Percentiles rank a stretch among this genome's conserved stretches.
Evolutionary conservation across 2,888 invertebrate species (phyloP).

Genomic region (Disparrhopalites patrizii): DNA sequence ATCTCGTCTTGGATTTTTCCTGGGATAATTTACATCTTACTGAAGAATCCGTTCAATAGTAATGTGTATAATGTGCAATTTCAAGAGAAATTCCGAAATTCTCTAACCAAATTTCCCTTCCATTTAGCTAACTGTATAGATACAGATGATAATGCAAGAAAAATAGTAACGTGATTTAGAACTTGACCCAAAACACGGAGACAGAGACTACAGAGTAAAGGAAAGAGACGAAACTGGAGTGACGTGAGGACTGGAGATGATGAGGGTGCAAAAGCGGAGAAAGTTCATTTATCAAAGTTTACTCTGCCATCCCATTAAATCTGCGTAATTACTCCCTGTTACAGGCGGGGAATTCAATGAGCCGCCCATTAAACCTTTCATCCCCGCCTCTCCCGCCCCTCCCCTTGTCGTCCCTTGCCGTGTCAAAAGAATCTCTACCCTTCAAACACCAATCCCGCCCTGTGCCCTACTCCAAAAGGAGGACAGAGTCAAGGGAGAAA

Average conservation of each 20-base stretch:
- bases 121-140: neutral
- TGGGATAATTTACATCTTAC: no score
- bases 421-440: no score
- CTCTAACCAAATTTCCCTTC: neutral
- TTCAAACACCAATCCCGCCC: no score
- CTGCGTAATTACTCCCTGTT: constrained; percentile 18
- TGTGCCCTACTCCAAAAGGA: no score
- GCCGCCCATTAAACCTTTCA: neutral
- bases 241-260: neutral
- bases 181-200: neutral
- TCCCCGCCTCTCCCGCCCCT: neutral
- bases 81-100: neutral
- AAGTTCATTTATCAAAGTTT: constrained; percentile 25
- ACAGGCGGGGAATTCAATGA: constrained; percentile 16
- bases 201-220: neutral
- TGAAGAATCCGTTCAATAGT: no score
- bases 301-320: constrained; percentile 20
- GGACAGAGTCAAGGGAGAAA: no score
- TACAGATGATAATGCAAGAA: neutral
- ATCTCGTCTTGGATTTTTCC: no score
- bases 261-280: neutral
- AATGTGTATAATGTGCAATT: no score
- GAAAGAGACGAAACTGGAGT: no score
- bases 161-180: neutral
- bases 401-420: neutral